Evolutionary conservation across 2,113 vertebrate species (phyloP).

Genomic region (Australoheros scitulus): DNA sequence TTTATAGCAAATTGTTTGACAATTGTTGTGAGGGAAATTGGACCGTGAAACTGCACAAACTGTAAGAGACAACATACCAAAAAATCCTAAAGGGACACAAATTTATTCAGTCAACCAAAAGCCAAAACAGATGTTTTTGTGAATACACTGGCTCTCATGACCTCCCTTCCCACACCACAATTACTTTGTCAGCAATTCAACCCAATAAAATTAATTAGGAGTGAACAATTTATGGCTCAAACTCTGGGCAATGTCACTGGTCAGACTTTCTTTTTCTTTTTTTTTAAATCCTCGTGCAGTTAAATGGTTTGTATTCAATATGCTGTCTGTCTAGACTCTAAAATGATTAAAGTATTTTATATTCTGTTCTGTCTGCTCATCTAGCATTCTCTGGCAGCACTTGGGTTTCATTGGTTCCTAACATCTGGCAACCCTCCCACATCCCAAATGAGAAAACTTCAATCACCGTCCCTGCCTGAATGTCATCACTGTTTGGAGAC

Average conservation of each 20-base stretch:
- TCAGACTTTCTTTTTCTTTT: background rate
- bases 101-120: background rate
- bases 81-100: background rate
- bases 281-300: background rate
- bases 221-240: background rate
- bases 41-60: background rate
- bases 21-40: background rate
- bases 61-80: background rate
- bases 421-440: constrained; percentile 65
- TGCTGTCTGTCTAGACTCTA: constrained; percentile 38
- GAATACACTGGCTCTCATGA: background rate
- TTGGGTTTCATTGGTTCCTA: constrained; percentile 72
- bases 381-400: constrained; percentile 54
- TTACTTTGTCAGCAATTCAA: background rate
- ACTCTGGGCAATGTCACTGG: background rate
- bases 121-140: background rate
- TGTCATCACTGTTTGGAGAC: constrained; percentile 39
- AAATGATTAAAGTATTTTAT: constrained; percentile 65
- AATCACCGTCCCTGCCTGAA: constrained; percentile 60
- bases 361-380: constrained; percentile 57
- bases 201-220: background rate
- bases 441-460: constrained; percentile 70
- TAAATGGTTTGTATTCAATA: constrained; percentile 52
- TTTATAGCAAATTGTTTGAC: background rate
- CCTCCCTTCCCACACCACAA: background rate